Conservation (phyloP, 2,888 invertebrate genomes). For the Rhagonycha lutea region DNA sequence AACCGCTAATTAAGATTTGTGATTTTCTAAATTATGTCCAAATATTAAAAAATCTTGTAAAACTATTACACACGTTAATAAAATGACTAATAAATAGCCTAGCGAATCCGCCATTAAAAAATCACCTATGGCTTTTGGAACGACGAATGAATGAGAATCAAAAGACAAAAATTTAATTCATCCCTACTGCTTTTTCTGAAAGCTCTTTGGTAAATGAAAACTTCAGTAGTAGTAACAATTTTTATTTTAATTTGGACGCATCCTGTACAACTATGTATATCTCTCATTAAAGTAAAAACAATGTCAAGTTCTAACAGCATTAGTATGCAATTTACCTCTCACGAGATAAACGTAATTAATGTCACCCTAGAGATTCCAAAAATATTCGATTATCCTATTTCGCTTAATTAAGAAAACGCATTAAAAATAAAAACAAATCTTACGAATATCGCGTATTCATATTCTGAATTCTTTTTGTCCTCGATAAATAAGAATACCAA, state of each 20-base stretch:
- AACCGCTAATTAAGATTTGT: too few relatives aligned
- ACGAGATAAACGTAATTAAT: background rate
- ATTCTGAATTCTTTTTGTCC: constrained; percentile 61
- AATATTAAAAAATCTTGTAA: too few relatives aligned
- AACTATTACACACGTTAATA: too few relatives aligned
- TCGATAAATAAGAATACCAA: constrained; percentile 74
- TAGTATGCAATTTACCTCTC: background rate
- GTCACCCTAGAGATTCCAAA: background rate
- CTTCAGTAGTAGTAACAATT: too few relatives aligned
- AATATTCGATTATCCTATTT: background rate
- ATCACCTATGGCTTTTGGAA: too few relatives aligned
- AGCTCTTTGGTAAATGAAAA: too few relatives aligned
- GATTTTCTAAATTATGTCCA: too few relatives aligned
- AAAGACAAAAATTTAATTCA: too few relatives aligned
- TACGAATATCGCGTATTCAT: constrained; percentile 35
- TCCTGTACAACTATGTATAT: background rate
- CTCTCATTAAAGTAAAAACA: background rate
- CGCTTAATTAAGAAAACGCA: background rate
- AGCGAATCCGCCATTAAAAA: too few relatives aligned
- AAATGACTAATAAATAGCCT: too few relatives aligned
- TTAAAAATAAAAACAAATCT: background rate
- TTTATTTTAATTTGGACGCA: background rate
- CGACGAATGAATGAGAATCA: too few relatives aligned
- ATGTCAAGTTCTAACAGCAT: background rate
- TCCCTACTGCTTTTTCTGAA: too few relatives aligned